Conservation (phyloP, 2,797 vertebrate genomes). For the Coilia nasus region DNA sequence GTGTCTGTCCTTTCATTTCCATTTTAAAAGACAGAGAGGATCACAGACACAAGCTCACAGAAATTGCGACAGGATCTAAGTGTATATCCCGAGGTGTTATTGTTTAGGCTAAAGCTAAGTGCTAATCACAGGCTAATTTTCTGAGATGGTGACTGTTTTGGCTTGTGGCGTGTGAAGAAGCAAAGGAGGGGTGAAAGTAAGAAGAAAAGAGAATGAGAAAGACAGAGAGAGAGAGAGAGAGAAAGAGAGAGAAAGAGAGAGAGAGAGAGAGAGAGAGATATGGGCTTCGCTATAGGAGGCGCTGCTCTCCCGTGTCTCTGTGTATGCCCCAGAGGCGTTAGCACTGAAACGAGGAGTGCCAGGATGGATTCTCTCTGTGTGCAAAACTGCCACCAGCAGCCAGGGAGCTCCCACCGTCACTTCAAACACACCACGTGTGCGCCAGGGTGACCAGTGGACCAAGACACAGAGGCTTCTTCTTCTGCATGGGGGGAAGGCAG, state of each 20-base stretch:
- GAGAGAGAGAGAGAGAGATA: neutral
- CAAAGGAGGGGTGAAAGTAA: neutral
- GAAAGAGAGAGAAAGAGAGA: neutral
- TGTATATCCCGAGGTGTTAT: neutral
- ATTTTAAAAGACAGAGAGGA: slow-evolving; percentile 51
- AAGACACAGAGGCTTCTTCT: slow-evolving; percentile 42
- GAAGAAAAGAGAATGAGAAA: slow-evolving; percentile 3
- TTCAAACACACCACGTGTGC: slow-evolving; percentile 44
- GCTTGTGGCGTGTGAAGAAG: neutral
- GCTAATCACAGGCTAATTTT: slow-evolving; percentile 43
- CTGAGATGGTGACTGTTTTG: slow-evolving; percentile 24
- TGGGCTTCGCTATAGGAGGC: slow-evolving; percentile 44
- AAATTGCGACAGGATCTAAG: neutral
- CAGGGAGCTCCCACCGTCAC: slow-evolving; percentile 53
- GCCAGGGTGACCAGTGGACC: slow-evolving; percentile 48
- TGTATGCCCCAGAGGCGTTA: neutral
- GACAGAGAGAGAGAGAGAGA: neutral
- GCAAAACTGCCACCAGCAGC: slow-evolving; percentile 51
- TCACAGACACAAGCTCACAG: slow-evolving; percentile 45
- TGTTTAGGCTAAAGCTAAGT: slow-evolving; percentile 29
- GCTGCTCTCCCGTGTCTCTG: neutral
- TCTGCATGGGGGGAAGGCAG: slow-evolving; percentile 49
- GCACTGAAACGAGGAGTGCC: neutral
- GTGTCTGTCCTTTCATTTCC: neutral
- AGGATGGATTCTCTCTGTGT: slow-evolving; percentile 32